Evolutionary conservation across 2,888 invertebrate genomes (phyloP).

Genomic region (Lasiommata megera): DNA sequence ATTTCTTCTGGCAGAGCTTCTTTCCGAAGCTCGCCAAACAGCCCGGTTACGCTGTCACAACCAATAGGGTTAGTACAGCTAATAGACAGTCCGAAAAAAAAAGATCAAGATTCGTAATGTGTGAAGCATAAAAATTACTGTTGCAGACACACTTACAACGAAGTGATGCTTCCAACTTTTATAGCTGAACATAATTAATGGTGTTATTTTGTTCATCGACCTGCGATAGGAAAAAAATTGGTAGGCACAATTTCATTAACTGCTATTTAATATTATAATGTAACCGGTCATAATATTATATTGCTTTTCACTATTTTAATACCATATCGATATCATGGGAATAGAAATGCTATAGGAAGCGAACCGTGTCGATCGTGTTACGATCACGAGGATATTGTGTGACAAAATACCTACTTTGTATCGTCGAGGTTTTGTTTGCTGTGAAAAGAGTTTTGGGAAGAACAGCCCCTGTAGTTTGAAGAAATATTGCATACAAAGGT

Average conservation of each 20-base stretch:
- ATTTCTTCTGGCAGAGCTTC: no score
- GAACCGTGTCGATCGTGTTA: slow-evolving; percentile 64
- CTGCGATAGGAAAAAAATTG: neutral
- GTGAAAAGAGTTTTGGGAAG: slow-evolving; percentile 8
- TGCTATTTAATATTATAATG: slow-evolving; percentile 11
- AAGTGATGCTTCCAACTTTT: neutral
- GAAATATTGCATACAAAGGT: no score
- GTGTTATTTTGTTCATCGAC: neutral
- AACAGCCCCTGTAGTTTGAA: neutral
- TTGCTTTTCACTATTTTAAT: slow-evolving; percentile 29
- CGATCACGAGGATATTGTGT: slow-evolving; percentile 51
- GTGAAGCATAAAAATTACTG: neutral
- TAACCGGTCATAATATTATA: slow-evolving; percentile 21
- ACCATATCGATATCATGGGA: slow-evolving; percentile 49
- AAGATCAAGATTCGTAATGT: no score
- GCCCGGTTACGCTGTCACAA: no score
- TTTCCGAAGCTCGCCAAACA: no score
- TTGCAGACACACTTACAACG: neutral
- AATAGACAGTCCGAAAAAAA: no score
- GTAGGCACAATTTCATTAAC: neutral
- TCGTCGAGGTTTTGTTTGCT: slow-evolving; percentile 11
- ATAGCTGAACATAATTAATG: neutral
- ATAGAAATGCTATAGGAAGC: slow-evolving; percentile 58
- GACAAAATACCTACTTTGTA: slow-evolving; percentile 30
- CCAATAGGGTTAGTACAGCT: no score